Evolutionary conservation across 1,140 invertebrate genomes (phyloP), one percentile per base, ranked within the genome.

Genomic region (Bilobella aurantiaca): DNA sequence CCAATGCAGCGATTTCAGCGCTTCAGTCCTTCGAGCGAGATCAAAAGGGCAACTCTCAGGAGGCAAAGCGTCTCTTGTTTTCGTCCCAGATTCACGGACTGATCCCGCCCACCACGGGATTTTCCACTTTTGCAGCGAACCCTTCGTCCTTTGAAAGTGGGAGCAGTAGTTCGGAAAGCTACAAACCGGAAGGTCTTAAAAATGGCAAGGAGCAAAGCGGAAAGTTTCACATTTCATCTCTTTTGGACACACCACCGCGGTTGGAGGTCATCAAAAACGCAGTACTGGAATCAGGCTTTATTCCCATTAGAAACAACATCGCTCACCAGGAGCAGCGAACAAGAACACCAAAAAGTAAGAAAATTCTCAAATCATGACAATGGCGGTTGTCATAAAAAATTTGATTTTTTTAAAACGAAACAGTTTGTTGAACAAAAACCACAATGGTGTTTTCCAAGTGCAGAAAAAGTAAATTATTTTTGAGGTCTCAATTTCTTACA

Each of bases 1-100:
- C 47, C n/a, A 72, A 72, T 62, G 53, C 65, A 47, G 70, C 67
- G 23, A 42, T 69, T 32, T 64, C 53, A 18, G 31, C 49, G 21
- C 46, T 69, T 23, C 49, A 53, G 18, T 42, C 49, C 65, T 23
- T 37, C 56, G 47, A 58, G 31, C 18, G 63, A 62, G 59, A 64
- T 29, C 58, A 8, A 60, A 14, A 60, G 49, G 8, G n/a, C 34
- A 3, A 31, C 14, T 5, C 58, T n/a, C n/a, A n/a, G 34, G 32
- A 34, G 18, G 16, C 62, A 2, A 63, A 31, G 42, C 62, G 25
- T 3, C 12, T 62, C 37, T 23, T 37, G 2, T 46, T 58, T 21
- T 25, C 57, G 12, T 8, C 57, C 14, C 27, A 58, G 12, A 58
- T 58, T 21, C 25, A 31, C 14, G 57, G 57, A 28, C 21, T 58